Conservation (phyloP, 2,797 vertebrate genomes). For the Philypnodon macrostomus region DNA sequence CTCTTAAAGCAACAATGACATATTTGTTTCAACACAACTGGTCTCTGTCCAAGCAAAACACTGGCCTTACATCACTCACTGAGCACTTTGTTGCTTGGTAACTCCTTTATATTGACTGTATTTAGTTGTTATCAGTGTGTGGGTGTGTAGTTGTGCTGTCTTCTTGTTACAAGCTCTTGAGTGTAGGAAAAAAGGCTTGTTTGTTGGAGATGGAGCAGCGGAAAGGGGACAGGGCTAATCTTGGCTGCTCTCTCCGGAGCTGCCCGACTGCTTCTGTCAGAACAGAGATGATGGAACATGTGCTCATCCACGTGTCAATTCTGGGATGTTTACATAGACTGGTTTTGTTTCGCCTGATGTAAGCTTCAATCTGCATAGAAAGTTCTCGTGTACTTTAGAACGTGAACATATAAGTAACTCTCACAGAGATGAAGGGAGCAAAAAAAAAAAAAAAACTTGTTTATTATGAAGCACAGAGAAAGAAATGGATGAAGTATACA, state of each 20-base stretch:
- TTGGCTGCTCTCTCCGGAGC: conserved; percentile 32
- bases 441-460: no score
- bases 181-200: not conserved
- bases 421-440: no score
- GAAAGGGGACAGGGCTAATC: conserved; percentile 13
- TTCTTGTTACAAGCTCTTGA: not conserved
- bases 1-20: conserved; percentile 44
- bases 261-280: conserved; percentile 50
- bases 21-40: conserved; percentile 53
- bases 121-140: conserved; percentile 21
- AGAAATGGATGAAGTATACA: no score
- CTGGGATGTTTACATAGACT: conserved; percentile 5
- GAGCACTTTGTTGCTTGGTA: conserved; percentile 54
- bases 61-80: conserved; percentile 32
- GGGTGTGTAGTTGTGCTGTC: conserved; percentile 1
- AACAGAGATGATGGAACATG: conserved; percentile 15
- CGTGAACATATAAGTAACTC: no score
- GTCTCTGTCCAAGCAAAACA: conserved; percentile 44
- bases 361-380: not conserved
- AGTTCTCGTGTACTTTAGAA: not conserved
- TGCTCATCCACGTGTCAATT: conserved; percentile 5
- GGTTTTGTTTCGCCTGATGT: conserved; percentile 4
- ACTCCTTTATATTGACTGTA: conserved; percentile 33
- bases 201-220: not conserved
- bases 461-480: no score